Percentiles rank a stretch among this genome's conserved stretches.
Evolutionary conservation across 2,113 vertebrate genomes (phyloP).

Genomic region (Pseudois nayaur): DNA sequence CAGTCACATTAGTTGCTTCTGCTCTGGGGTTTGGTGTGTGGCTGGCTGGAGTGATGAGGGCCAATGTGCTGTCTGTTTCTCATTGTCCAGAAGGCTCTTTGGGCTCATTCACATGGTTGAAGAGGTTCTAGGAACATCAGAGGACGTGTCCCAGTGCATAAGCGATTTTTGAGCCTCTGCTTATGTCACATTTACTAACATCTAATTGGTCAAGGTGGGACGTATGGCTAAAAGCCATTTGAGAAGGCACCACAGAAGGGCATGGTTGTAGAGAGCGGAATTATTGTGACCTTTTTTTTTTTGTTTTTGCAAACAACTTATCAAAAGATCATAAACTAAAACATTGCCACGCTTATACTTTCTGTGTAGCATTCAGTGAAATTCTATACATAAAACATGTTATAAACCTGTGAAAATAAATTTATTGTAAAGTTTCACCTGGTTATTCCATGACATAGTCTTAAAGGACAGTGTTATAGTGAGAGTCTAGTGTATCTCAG

Average conservation of each 20-base stretch:
- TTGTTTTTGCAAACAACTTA: neutral
- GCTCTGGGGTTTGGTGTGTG: neutral
- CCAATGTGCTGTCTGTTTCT: neutral
- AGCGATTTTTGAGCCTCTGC: neutral
- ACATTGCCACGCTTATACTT: neutral
- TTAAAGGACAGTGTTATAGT: neutral
- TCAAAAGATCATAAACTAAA: neutral
- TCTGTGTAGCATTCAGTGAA: neutral
- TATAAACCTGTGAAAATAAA: neutral
- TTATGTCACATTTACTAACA: neutral
- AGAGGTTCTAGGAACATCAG: neutral
- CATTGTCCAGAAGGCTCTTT: neutral
- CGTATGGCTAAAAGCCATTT: neutral
- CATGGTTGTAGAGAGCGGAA: neutral
- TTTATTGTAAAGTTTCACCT: neutral
- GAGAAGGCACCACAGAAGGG: neutral
- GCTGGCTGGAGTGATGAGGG: neutral
- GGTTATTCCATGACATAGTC: neutral
- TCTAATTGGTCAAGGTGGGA: neutral
- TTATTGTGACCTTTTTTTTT: neutral
- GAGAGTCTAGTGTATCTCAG: neutral
- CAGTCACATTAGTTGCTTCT: neutral
- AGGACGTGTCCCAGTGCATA: neutral
- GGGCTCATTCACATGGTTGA: neutral
- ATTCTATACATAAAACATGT: neutral